These are phyloP conservation scores for Oryzias melastigma DNA, from an alignment of 2,113 vertebrate species.

Conservation along the genomic window DNA sequence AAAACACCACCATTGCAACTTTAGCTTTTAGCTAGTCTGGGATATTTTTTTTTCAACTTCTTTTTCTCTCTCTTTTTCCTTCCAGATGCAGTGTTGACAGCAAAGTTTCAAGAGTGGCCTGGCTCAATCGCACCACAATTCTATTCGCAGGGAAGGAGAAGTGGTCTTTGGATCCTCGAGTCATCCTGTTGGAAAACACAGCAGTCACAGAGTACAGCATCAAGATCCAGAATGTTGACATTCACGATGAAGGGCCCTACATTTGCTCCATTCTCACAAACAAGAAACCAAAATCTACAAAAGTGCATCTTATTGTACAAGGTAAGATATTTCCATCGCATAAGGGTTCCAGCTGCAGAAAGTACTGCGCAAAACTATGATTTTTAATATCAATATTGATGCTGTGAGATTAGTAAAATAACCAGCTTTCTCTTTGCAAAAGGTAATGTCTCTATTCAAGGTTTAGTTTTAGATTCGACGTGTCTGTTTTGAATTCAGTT, in stretches of 20 bases:
- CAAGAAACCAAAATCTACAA: slow-evolving; percentile 93
- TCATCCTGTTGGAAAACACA: slow-evolving; percentile 91
- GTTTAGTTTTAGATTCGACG: too few species aligned
- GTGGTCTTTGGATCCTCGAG: slow-evolving; percentile 95
- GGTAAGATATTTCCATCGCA: slow-evolving; percentile 69
- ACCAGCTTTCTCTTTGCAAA: too few species aligned
- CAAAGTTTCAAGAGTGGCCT: slow-evolving; percentile 92
- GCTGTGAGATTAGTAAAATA: too few species aligned
- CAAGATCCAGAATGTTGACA: slow-evolving; percentile 89
- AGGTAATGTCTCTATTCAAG: too few species aligned
- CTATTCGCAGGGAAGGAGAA: slow-evolving; percentile 94
- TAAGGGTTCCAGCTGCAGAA: not conserved
- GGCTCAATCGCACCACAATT: slow-evolving; percentile 97
- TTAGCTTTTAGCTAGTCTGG: too few species aligned
- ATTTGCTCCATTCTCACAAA: slow-evolving; percentile 95
- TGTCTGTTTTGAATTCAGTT: too few species aligned
- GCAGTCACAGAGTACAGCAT: slow-evolving; percentile 97
- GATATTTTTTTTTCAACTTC: too few species aligned
- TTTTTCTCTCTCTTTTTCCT: slow-evolving; percentile 3
- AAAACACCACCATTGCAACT: too few species aligned
- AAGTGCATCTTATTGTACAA: slow-evolving; percentile 95
- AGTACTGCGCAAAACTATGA: too few species aligned
- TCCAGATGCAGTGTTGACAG: slow-evolving; percentile 92
- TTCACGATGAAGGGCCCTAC: slow-evolving; percentile 94
- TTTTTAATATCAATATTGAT: not conserved